Evolutionary conservation across 2,888 invertebrate species (phyloP).

Genomic region (Drosophila affinis): DNA sequence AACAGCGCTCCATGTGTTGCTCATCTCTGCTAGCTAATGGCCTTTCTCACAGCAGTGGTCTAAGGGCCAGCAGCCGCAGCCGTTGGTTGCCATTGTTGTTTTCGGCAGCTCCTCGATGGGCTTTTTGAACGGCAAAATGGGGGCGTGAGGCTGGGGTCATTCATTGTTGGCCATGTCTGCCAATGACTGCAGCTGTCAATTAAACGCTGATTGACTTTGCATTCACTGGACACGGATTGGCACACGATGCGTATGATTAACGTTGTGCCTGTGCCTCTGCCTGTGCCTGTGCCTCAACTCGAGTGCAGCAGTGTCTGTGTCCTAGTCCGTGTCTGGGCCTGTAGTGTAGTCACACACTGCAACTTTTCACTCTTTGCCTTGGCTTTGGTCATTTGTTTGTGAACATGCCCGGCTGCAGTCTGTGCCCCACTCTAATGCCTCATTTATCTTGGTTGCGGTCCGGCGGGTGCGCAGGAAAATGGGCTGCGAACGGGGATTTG

Average conservation of each 20-base stretch:
- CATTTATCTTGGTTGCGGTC: conserved; percentile 75
- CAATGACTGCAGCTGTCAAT: conserved; percentile 73
- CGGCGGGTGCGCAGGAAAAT: conserved; percentile 38
- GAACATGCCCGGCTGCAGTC: conserved; percentile 6
- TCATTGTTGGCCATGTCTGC: conserved; percentile 36
- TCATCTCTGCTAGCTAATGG: conserved; percentile 19
- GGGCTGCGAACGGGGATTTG: conserved; percentile 31
- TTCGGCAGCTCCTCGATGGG: conserved; percentile 7
- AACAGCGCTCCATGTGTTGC: neutral
- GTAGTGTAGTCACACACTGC: neutral
- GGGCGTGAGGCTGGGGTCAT: neutral
- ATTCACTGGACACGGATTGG: conserved; percentile 48
- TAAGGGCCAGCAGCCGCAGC: conserved; percentile 16
- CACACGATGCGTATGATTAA: conserved; percentile 73
- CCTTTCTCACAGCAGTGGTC: conserved; percentile 14
- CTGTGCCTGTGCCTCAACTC: conserved; percentile 1
- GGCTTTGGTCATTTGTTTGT: conserved; percentile 59
- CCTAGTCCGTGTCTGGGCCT: no score
- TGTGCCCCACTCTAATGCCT: conserved; percentile 46
- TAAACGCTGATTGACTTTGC: conserved; percentile 75
- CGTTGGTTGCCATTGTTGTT: conserved; percentile 33
- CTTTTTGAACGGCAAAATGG: neutral
- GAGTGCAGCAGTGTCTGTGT: no score
- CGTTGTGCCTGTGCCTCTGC: conserved; percentile 36
- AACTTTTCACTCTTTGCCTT: conserved; percentile 17